phyloP scores from a whole-genome alignment of 2,888 invertebrate species.

The Tipula confusa region DNA sequence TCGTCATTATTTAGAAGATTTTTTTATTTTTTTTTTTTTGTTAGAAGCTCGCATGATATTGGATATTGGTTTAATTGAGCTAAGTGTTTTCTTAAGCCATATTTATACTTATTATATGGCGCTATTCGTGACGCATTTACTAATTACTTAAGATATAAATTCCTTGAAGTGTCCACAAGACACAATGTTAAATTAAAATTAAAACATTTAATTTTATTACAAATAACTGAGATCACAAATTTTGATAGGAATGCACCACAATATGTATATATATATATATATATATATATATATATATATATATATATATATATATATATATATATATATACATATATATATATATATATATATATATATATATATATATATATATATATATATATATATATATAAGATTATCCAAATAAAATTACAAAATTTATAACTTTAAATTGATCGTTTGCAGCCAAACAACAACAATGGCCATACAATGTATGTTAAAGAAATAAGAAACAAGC shows the following conservation, averaged over 20 bases:
- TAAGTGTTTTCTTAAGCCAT: not conserved
- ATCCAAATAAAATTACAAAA: not conserved
- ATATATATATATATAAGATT: not conserved
- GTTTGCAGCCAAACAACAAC: not conserved
- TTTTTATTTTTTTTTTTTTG: not conserved
- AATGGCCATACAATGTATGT: not conserved
- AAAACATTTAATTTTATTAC: not conserved
- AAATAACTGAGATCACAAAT: constrained; percentile 7
- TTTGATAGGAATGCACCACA: not conserved
- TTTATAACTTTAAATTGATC: not conserved
- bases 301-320: too few species aligned
- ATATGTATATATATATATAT: too few species aligned
- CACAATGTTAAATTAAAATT: not conserved
- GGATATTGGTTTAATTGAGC: not conserved
- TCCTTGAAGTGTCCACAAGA: not conserved
- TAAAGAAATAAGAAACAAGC: not conserved
- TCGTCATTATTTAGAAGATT: not conserved
- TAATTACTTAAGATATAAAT: not conserved
- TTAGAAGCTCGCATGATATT: too few species aligned
- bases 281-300: too few species aligned
- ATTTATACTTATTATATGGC: not conserved
- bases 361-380: too few species aligned
- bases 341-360: too few species aligned
- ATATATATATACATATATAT: too few species aligned
- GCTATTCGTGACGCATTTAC: not conserved